phyloP scores from a whole-genome alignment of 2,113 vertebrate genomes.

The Nyctereutes procyonoides region DNA sequence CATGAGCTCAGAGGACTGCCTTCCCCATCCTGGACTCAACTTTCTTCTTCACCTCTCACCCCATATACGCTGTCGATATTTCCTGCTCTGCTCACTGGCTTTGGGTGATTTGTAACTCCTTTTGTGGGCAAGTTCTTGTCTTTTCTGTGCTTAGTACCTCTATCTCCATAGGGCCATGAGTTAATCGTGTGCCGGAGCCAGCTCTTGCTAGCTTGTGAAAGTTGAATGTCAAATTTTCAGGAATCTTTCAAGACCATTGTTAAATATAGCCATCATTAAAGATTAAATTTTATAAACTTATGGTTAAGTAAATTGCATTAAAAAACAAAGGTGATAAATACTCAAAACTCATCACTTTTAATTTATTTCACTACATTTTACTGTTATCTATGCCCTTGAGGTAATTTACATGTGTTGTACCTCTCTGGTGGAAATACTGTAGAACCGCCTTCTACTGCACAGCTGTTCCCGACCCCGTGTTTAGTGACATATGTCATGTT shows the following conservation, averaged over 20 bases:
- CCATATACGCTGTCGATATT: not conserved
- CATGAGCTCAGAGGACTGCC: conserved; percentile 70
- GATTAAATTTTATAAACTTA: not conserved
- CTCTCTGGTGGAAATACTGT: not conserved
- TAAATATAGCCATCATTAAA: not conserved
- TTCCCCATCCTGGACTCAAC: not conserved
- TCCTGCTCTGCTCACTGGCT: not conserved
- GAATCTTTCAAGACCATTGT: not conserved
- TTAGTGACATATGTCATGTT: not conserved
- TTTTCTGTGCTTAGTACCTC: not conserved
- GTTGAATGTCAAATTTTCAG: not conserved
- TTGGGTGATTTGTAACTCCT: not conserved
- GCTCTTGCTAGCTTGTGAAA: not conserved
- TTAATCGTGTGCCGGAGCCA: not conserved
- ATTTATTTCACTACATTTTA: not conserved
- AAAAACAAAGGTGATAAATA: not conserved
- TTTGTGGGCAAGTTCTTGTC: not conserved
- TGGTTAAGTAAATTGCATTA: not conserved
- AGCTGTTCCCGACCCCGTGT: not conserved
- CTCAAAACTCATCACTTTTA: not conserved
- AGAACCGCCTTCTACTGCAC: too few relatives aligned
- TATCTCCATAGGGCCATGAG: not conserved
- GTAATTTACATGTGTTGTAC: not conserved
- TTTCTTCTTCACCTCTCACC: not conserved
- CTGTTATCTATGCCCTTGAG: not conserved